phyloP scores from a whole-genome alignment of 2,888 invertebrate species.

The Pheosia tremula region DNA sequence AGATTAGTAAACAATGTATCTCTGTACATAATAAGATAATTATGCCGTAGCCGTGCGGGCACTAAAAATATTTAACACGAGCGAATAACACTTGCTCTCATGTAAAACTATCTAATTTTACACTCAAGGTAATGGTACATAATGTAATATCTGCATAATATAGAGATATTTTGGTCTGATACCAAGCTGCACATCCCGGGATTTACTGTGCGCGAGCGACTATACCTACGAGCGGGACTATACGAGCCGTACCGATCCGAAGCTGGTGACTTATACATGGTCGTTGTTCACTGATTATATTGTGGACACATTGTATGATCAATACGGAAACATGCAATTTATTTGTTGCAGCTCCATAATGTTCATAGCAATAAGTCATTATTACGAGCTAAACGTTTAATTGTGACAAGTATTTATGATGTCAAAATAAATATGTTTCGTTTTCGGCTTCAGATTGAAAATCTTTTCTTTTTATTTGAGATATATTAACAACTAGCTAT shows the following conservation, averaged over 20 bases:
- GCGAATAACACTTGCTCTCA: constrained; percentile 53
- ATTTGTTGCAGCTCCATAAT: not conserved
- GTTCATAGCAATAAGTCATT: not conserved
- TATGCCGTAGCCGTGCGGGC: constrained; percentile 30
- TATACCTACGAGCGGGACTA: not conserved
- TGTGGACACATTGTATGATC: constrained; percentile 15
- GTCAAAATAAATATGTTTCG: not conserved
- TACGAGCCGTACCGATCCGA: not conserved
- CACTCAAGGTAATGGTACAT: constrained; percentile 67
- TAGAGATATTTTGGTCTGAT: constrained; percentile 64
- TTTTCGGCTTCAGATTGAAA: not conserved
- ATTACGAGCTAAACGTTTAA: not conserved
- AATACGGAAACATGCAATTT: constrained; percentile 1
- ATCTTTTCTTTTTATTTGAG: not conserved
- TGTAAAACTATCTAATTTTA: constrained; percentile 69
- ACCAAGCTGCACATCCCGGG: constrained; percentile 55
- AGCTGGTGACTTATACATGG: not conserved
- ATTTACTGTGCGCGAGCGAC: constrained; percentile 40
- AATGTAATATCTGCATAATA: constrained; percentile 70
- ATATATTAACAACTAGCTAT: not conserved
- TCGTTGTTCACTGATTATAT: constrained; percentile 5
- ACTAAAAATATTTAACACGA: constrained; percentile 54
- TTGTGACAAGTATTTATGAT: not conserved
- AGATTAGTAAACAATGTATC: constrained; percentile 18
- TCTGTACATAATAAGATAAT: constrained; percentile 19